A percentile compares a stretch with the other conserved stretches of the same genome.
Conservation (phyloP, 1,140 invertebrate species). For the Laupala kohalensis region DNA sequence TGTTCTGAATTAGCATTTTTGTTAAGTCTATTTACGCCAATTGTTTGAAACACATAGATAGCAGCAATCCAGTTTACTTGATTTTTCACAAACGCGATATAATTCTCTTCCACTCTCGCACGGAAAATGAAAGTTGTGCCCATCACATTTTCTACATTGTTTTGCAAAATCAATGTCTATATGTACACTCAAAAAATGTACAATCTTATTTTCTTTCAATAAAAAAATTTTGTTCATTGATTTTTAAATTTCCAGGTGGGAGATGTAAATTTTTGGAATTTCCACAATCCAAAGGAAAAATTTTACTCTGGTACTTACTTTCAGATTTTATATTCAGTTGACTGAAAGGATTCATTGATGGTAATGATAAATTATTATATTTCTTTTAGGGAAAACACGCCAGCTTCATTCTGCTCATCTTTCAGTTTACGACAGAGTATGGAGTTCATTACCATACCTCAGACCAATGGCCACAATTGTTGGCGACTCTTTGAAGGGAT, state of each 20-base stretch:
- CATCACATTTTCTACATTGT: no score
- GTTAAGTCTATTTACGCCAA: no score
- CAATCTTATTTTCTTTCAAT: no score
- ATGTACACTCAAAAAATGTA: no score
- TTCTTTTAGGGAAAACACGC: slow-evolving; percentile 28
- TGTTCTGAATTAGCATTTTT: no score
- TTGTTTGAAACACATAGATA: no score
- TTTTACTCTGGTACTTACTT: slow-evolving; percentile 26
- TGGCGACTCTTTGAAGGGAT: slow-evolving; percentile 28
- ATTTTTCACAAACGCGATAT: no score
- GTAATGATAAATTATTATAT: not conserved
- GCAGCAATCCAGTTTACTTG: no score
- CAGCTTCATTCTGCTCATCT: slow-evolving; percentile 32
- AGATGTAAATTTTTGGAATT: slow-evolving; percentile 35
- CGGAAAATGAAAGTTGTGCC: no score
- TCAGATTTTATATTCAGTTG: not conserved
- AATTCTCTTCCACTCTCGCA: no score
- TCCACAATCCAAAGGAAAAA: slow-evolving; percentile 29
- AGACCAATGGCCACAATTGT: slow-evolving; percentile 36
- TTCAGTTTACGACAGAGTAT: slow-evolving; percentile 30
- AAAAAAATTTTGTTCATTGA: not conserved
- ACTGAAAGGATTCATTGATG: not conserved
- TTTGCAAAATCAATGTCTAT: no score
- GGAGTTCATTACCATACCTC: slow-evolving; percentile 33
- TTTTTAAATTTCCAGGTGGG: slow-evolving; percentile 23